Base-by-base conservation (phyloP, 2,888 invertebrate genomes). In the Allygus modestus region DNA sequence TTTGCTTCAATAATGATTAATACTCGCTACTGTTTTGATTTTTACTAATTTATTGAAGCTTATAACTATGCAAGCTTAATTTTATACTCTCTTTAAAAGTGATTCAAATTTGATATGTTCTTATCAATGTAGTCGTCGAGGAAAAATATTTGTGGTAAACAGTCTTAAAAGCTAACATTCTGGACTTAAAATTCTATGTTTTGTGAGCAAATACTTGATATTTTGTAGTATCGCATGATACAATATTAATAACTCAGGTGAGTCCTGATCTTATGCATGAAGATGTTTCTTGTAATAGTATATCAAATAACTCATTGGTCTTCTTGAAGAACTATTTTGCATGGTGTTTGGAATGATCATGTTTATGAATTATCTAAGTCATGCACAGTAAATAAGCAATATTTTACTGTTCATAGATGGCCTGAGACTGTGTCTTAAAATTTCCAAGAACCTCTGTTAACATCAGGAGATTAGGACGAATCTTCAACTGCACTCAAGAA, bases 351-450 rank as follows among this genome's bases (percentile, higher is more conserved):
- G 28, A 65, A 15, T 65, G 5, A 1, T 20, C 1, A 23, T 58
- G 17, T 65, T 65, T 31, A 1, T 9, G 1, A 58, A 58, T 28
- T 31, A 65, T 15, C 17, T 31, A 0, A 31, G 65, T 2, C 28
- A 4, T 41, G n/a, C 23, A 7, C 4, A 20, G 20, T 20, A 41
- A 73, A 41, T 79, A 58, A 79, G 26, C 33, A 79, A 58, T 33
- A 37, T 33, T 79, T 51, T 79, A 41, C 58, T 28, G 51, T 79
- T 79, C 58, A 23, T 79, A 79, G 79, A 79, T 79, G 79, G 79
- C 79, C 79, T 31, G 79, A 79, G 79, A 79, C 46, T 31, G 26
- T 79, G 58, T 58, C 79, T 17, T 79, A 79, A 79, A 77, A 28
- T 77, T 28, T 73, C 11, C 77, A 77, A 77, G 77, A 28, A 11